These are phyloP conservation scores for Alauda arvensis DNA, from an alignment of 2,797 vertebrate species.

Conservation along the genomic window DNA sequence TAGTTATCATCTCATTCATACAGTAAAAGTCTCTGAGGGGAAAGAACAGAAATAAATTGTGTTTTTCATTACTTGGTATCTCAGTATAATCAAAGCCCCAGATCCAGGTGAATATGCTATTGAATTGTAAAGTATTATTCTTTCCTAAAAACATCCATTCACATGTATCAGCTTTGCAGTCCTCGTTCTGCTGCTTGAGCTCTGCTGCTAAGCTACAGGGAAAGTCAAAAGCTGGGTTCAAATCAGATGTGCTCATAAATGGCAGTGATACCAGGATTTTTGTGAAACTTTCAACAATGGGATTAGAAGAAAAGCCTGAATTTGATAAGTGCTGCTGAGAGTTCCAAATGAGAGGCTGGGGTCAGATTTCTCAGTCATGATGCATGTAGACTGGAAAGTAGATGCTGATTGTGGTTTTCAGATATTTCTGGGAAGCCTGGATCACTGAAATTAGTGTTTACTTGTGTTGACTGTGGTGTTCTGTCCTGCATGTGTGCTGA, in stretches of 20 bases:
- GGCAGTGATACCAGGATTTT: background rate
- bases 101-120: background rate
- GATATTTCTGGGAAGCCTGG: background rate
- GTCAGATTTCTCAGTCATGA: background rate
- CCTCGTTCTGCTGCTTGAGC: background rate
- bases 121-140: background rate
- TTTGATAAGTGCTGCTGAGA: background rate
- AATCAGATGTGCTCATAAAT: background rate
- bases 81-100: slow-evolving; percentile 3
- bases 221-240: background rate
- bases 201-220: background rate
- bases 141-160: background rate
- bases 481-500: background rate
- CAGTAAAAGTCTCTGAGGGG: background rate
- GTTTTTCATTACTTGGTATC: background rate
- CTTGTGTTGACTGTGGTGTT: background rate
- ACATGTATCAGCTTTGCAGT: background rate
- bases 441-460: background rate
- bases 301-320: background rate
- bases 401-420: background rate
- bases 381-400: background rate
- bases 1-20: background rate
- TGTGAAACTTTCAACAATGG: background rate
- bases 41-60: background rate
- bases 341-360: background rate